phyloP scores from a whole-genome alignment of 2,888 invertebrate genomes.

The Drosophila recens region DNA sequence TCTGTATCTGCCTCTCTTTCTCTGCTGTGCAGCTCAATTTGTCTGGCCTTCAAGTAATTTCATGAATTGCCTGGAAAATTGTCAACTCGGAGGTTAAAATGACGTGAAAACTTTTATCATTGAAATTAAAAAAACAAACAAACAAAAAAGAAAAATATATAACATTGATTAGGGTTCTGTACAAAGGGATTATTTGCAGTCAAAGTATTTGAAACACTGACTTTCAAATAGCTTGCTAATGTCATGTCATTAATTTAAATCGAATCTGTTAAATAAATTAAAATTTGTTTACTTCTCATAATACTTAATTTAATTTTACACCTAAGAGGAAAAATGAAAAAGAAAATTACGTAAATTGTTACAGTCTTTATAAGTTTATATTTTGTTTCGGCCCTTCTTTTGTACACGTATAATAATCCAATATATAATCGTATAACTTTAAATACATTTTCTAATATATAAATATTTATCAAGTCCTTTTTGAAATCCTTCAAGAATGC shows the following conservation, averaged over 20 bases:
- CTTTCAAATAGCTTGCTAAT: constrained; percentile 6
- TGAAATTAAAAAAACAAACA: constrained; percentile 8
- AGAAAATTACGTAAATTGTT: too few species aligned
- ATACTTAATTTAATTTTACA: too few species aligned
- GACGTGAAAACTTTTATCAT: constrained; percentile 18
- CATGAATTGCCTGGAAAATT: constrained; percentile 13
- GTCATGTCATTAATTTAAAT: constrained; percentile 15
- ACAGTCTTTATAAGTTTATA: too few species aligned
- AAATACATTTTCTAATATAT: too few species aligned
- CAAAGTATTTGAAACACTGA: constrained; percentile 7
- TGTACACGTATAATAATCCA: too few species aligned
- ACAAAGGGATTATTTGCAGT: constrained; percentile 4
- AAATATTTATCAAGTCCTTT: too few species aligned
- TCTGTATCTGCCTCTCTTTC: background rate
- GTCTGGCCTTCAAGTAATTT: constrained; percentile 17
- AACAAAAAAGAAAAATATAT: background rate
- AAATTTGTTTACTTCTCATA: background rate
- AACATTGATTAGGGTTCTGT: constrained; percentile 17
- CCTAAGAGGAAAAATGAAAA: too few species aligned
- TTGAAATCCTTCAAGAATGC: too few species aligned
- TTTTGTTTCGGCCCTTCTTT: too few species aligned
- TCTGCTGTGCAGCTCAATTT: constrained; percentile 7
- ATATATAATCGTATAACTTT: too few species aligned
- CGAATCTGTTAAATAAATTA: background rate
- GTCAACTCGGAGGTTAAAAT: constrained; percentile 4